These are phyloP conservation scores for Escarpia spicata DNA, from an alignment of 2,888 invertebrate genomes.

Conservation along the genomic window DNA sequence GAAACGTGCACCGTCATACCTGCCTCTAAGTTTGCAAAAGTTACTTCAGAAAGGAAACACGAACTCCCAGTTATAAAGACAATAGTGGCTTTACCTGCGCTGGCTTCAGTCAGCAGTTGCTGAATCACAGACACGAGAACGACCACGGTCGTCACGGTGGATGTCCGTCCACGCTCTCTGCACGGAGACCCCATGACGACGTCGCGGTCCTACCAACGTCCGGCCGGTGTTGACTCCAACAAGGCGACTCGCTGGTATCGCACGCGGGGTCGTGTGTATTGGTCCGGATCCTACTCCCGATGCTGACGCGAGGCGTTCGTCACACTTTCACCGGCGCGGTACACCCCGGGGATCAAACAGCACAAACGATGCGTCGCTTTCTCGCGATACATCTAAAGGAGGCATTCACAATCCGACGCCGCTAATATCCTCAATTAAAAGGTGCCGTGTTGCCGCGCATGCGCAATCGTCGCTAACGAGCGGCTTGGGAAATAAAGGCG, in stretches of 20 bases:
- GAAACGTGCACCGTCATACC: too few relatives aligned
- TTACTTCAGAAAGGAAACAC: neutral
- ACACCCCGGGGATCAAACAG: neutral
- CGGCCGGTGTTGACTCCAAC: neutral
- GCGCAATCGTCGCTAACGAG: slow-evolving; percentile 1
- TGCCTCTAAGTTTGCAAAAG: neutral
- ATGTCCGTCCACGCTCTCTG: neutral
- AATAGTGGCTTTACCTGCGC: neutral
- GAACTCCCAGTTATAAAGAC: neutral
- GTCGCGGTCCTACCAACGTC: neutral
- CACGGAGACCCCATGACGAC: neutral
- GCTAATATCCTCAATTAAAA: slow-evolving; percentile 16
- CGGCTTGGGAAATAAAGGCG: neutral
- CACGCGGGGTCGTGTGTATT: neutral
- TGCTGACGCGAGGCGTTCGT: neutral
- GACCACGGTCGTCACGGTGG: neutral
- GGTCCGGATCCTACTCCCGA: neutral
- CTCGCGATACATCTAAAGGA: neutral
- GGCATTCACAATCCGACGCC: neutral
- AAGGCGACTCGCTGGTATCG: neutral
- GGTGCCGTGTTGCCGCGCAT: neutral
- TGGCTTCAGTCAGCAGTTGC: slow-evolving; percentile 1
- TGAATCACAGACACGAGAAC: neutral
- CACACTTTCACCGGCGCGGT: neutral
- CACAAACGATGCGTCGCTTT: neutral